phyloP scores from a whole-genome alignment of 2,113 vertebrate genomes.

The Perccottus glenii region DNA sequence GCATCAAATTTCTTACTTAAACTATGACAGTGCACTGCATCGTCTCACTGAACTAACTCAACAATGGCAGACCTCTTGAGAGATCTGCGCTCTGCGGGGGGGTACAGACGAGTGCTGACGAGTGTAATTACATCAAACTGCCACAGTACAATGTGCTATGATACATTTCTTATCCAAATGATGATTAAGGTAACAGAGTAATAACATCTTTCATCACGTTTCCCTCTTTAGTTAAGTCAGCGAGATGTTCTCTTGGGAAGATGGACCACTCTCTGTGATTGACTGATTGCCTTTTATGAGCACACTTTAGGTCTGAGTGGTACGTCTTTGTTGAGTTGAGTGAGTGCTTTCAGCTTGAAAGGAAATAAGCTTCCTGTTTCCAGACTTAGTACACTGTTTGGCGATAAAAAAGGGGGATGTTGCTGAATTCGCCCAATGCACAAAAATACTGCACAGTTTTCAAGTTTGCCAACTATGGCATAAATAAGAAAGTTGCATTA shows the following conservation, averaged over 20 bases:
- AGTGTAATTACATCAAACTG: conserved; percentile 1
- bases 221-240: not conserved
- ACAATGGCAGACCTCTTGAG: not conserved
- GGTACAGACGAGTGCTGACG: not conserved
- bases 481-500: no score
- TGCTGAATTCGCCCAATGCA: not conserved
- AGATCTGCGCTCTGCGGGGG: not conserved
- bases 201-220: no score
- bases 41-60: not conserved
- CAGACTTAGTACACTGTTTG: not conserved
- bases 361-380: not conserved
- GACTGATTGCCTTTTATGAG: conserved; percentile 13
- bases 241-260: conserved; percentile 1
- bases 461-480: no score
- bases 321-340: not conserved
- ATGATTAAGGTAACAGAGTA: not conserved
- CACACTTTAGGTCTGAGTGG: conserved; percentile 6
- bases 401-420: not conserved
- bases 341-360: not conserved
- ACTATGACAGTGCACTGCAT: not conserved
- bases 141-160: not conserved
- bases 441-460: not conserved
- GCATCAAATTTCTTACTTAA: not conserved
- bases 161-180: not conserved
- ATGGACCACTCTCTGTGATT: conserved; percentile 12